These are phyloP conservation scores for Pholis gunnellus DNA, from an alignment of 2,113 vertebrate genomes.

Conservation along the genomic window DNA sequence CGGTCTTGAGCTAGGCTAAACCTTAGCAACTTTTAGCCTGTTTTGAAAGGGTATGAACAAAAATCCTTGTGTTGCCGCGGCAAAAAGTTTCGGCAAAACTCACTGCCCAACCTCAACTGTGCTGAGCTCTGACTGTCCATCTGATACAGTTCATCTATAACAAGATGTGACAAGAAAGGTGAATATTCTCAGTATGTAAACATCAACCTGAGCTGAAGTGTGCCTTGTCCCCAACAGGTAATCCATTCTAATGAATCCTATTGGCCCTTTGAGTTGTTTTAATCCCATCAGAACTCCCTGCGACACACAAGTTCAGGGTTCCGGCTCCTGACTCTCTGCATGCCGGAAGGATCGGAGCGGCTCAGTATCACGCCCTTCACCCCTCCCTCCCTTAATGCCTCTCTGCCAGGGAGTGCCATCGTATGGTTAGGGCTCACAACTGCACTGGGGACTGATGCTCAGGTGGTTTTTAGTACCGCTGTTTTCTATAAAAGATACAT, in stretches of 20 bases:
- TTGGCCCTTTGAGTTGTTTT: slow-evolving; percentile 34
- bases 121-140: not conserved
- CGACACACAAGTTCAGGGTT: slow-evolving; percentile 49
- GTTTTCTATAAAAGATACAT: not conserved
- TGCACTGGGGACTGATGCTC: not conserved
- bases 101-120: not conserved
- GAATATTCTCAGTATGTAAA: not conserved
- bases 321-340: slow-evolving; percentile 12
- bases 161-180: not conserved
- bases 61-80: not conserved
- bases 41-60: not conserved
- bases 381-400: not conserved
- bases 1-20: not conserved
- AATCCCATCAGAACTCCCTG: slow-evolving; percentile 64
- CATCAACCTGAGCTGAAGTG: slow-evolving; percentile 14
- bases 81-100: not conserved
- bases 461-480: not conserved
- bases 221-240: not conserved
- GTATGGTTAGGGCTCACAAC: slow-evolving; percentile 30
- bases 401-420: slow-evolving; percentile 55
- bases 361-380: slow-evolving; percentile 22
- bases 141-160: not conserved
- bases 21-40: not conserved
- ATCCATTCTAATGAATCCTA: slow-evolving; percentile 38
- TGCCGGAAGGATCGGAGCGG: slow-evolving; percentile 43